Evolutionary conservation across 2,113 vertebrate genomes (phyloP).

Genomic region (Arothron firmamentum): DNA sequence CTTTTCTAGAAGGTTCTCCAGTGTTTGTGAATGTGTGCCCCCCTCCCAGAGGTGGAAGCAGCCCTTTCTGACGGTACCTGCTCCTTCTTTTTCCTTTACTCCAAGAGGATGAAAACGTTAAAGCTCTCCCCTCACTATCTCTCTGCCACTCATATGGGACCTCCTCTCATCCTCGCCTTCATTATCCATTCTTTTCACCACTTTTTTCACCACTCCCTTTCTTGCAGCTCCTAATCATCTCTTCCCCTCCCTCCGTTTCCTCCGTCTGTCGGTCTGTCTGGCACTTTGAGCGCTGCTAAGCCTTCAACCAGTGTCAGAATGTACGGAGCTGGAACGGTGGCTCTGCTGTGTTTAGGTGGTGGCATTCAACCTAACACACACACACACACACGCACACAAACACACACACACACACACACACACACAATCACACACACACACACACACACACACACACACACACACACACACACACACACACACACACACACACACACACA

Average conservation of each 20-base stretch:
- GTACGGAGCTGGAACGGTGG: conserved; percentile 49
- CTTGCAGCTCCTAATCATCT: conserved; percentile 48
- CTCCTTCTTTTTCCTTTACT: conserved; percentile 50
- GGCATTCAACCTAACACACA: conserved; percentile 26
- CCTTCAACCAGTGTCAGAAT: conserved; percentile 60
- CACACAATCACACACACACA: conserved; percentile 12
- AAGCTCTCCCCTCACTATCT: conserved; percentile 57
- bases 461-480: conserved; percentile 26
- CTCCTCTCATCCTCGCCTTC: conserved; percentile 64
- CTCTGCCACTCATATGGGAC: conserved; percentile 46
- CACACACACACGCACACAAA: conserved; percentile 29
- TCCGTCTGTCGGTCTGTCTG: conserved; percentile 57
- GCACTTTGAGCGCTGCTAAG: conserved; percentile 57
- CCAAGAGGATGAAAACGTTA: conserved; percentile 59
- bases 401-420: conserved; percentile 35
- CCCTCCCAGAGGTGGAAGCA: conserved; percentile 31
- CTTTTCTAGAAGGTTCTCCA: neutral
- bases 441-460: conserved; percentile 29
- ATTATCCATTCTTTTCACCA: conserved; percentile 64
- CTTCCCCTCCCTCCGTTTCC: neutral
- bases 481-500: conserved; percentile 12
- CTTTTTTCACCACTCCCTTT: conserved; percentile 14
- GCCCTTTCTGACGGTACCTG: conserved; percentile 39
- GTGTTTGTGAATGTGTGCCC: conserved; percentile 12
- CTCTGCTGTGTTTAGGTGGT: conserved; percentile 56